These are phyloP conservation scores for Xylophagus ater DNA, from an alignment of 2,888 invertebrate genomes.

Conservation along the genomic window DNA sequence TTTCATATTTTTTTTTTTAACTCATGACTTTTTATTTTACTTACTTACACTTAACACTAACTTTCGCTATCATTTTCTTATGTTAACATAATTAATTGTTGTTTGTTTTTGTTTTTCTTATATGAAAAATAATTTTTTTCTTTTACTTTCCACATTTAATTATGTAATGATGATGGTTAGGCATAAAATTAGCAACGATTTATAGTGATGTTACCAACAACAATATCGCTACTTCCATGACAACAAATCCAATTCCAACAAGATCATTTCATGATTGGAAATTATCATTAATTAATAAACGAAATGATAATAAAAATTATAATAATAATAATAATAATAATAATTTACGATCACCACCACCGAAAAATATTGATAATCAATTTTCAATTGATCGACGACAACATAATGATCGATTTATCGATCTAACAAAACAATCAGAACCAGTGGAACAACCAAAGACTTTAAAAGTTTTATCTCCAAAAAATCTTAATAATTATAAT, in stretches of 20 bases:
- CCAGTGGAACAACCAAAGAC: constrained; percentile 41
- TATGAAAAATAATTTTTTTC: not conserved
- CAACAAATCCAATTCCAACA: constrained; percentile 1
- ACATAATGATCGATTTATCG: too few species aligned
- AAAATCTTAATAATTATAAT: constrained; percentile 12
- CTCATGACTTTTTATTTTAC: not conserved
- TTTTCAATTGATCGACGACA: too few species aligned
- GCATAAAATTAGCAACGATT: constrained; percentile 8
- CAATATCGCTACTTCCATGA: not conserved
- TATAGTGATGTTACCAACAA: constrained; percentile 11
- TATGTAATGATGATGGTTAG: too few species aligned
- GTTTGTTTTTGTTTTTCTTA: too few species aligned
- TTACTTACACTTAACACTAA: not conserved
- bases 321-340: not conserved
- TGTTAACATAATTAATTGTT: too few species aligned
- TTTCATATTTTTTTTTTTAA: constrained; percentile 4
- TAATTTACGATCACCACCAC: too few species aligned
- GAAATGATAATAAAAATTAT: too few species aligned
- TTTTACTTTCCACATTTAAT: not conserved
- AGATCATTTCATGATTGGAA: too few species aligned
- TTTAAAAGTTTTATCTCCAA: constrained; percentile 14
- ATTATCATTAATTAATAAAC: too few species aligned
- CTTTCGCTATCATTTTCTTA: not conserved
- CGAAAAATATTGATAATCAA: too few species aligned
- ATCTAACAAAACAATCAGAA: too few species aligned